Evolutionary conservation across 1,140 invertebrate species (phyloP).

Genomic region (Scaptomyza hsui): DNA sequence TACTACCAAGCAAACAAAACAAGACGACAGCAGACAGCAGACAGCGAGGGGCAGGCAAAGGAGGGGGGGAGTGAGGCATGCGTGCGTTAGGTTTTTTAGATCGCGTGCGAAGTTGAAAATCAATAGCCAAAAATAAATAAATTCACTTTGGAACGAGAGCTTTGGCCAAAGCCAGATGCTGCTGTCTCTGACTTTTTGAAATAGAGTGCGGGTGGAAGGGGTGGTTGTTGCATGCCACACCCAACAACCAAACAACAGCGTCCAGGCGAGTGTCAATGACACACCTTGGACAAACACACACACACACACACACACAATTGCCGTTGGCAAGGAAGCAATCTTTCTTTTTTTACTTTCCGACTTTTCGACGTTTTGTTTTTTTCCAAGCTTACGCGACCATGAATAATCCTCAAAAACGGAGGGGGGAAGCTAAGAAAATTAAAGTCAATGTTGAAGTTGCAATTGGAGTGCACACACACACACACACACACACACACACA

Average conservation of each 20-base stretch:
- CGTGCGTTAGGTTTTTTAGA: conserved; percentile 30
- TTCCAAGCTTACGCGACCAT: conserved; percentile 41
- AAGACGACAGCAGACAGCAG: conserved; percentile 34
- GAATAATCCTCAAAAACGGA: conserved; percentile 66
- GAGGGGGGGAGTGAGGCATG: not conserved
- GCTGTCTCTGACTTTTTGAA: conserved; percentile 32
- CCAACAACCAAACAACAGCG: conserved; percentile 12
- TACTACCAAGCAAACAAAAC: conserved; percentile 16
- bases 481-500: conserved; percentile 1
- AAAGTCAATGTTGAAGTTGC: conserved; percentile 24
- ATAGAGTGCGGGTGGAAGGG: not conserved
- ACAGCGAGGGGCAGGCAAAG: not conserved
- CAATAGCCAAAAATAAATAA: conserved; percentile 40
- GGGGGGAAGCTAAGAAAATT: not conserved
- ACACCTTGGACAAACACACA: conserved; percentile 63
- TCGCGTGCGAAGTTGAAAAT: conserved; percentile 44
- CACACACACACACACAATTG: conserved; percentile 8
- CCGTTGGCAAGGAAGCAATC: conserved; percentile 51
- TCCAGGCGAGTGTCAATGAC: conserved; percentile 61
- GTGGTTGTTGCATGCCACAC: conserved; percentile 44
- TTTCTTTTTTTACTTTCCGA: conserved; percentile 16
- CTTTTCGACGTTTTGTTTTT: too few relatives aligned
- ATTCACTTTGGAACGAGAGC: not conserved
- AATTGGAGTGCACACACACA: conserved; percentile 25
- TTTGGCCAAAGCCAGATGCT: conserved; percentile 32